Evolutionary conservation across 2,113 vertebrate genomes (phyloP).

Genomic region (Ondatra zibethicus): DNA sequence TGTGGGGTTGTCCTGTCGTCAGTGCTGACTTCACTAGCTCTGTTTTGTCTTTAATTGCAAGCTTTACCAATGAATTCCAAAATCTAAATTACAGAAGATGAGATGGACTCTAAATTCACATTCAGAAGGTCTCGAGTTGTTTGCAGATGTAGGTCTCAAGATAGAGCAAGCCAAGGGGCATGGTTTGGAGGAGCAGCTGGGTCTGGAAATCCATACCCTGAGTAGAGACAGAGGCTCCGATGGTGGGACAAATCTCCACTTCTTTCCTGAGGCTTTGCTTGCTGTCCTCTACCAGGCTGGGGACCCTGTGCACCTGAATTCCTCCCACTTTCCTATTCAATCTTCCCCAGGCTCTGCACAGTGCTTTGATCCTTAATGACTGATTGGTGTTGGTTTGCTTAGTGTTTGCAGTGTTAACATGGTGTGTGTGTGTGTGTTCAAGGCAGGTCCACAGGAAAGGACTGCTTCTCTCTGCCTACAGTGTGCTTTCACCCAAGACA

Average conservation of each 20-base stretch:
- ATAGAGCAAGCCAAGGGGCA: neutral
- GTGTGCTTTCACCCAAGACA: neutral
- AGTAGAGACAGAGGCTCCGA: neutral
- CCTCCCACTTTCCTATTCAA: neutral
- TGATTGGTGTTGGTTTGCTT: neutral
- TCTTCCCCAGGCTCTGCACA: neutral
- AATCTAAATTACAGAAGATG: neutral
- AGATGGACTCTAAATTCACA: neutral
- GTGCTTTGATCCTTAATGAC: neutral
- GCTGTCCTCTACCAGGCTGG: neutral
- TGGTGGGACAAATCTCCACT: neutral
- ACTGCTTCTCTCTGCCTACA: neutral
- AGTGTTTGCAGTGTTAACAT: neutral
- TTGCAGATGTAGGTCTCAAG: fast-evolving
- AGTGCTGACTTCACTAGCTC: neutral
- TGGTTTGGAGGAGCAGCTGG: neutral
- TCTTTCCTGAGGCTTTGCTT: neutral
- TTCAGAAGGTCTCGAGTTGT: neutral
- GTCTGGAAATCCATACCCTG: neutral
- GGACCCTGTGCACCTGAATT: neutral
- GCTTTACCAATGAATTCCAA: neutral
- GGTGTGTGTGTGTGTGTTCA: neutral
- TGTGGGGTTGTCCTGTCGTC: neutral
- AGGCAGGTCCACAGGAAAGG: neutral
- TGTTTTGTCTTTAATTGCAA: neutral